These are phyloP conservation scores for Tauraco erythrolophus DNA, from an alignment of 2,113 vertebrate genomes.

Conservation along the genomic window DNA sequence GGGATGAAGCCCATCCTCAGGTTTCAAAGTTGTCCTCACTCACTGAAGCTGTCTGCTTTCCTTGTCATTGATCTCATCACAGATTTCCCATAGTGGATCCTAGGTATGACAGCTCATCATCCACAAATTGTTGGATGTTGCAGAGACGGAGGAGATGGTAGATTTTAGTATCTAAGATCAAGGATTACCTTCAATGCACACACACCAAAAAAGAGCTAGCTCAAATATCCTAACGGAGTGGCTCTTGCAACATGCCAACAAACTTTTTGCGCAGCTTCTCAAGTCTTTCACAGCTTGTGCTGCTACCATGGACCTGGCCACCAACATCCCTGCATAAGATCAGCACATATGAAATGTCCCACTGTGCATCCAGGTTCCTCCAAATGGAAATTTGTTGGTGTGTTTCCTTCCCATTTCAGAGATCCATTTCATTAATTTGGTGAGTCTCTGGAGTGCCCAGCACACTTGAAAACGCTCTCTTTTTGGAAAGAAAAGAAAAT, in stretches of 20 bases:
- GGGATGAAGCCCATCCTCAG: background rate
- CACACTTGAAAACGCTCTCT: background rate
- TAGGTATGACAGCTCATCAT: background rate
- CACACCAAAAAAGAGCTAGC: background rate
- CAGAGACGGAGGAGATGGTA: background rate
- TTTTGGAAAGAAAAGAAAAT: background rate
- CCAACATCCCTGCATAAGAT: background rate
- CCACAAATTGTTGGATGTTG: background rate
- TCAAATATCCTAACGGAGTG: background rate
- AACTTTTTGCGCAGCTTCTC: background rate
- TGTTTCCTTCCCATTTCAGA: background rate
- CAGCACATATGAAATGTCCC: background rate
- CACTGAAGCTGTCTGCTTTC: background rate
- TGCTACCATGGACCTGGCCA: background rate
- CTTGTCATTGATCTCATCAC: background rate
- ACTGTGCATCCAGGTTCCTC: background rate
- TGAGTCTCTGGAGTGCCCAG: background rate
- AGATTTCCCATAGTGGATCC: background rate
- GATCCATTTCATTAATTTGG: background rate
- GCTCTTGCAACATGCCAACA: background rate
- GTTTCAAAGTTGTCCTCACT: background rate
- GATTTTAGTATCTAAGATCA: background rate
- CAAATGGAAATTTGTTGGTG: background rate
- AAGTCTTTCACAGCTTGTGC: background rate
- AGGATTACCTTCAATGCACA: background rate